Base-by-base conservation (phyloP, 2,888 invertebrate genomes). In the Hypomecis punctinalis region DNA sequence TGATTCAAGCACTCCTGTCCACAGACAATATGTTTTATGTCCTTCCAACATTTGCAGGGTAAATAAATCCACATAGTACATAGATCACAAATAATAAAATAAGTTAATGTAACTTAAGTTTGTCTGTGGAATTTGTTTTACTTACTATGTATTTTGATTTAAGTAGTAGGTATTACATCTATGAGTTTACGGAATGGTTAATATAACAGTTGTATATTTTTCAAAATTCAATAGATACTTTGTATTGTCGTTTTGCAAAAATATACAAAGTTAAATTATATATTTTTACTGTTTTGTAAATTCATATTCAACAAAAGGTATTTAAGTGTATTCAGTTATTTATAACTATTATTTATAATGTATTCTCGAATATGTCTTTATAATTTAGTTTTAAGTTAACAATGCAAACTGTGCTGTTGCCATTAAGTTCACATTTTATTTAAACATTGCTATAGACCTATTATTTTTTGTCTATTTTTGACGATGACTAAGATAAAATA, bases 11-110 rank as follows among this genome's bases (percentile, higher is more conserved):
- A 66, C 59, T 40, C 64, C 58, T 46, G 61, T 70, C 39, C 54
- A 54, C 43, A 54, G 54, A 54, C 54, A 54, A 43, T 54, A 36
- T 54, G n/a, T 62, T 67, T 57, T 55, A 45, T 73, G 51, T 81
- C 72, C 76, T 82, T 79, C 76, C 77, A 82, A 79, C 74, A 48
- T 71, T 79, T 81, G 81, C 86, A 86, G 85, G 84, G 86, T 85
- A 83, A 78, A 65, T 73, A 70, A 77, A 79, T 80, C 77, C 76
- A 79, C 79, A 81, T 78, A 82, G 80, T 84, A 84, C 78, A 84
- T 79, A 63, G 72, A 76, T 78, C 74, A 76, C 72, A 75, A 77
- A 77, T 76, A 75, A 78, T 74, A 75, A 77, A 59, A 61, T 77
- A 76, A 75, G 70, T 69, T 71, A 49, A 23, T 9, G 46, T 61